Evolutionary conservation across 2,888 invertebrate genomes (phyloP), one percentile per base, ranked within the genome.

Genomic region (Schizotus pectinicornis): DNA sequence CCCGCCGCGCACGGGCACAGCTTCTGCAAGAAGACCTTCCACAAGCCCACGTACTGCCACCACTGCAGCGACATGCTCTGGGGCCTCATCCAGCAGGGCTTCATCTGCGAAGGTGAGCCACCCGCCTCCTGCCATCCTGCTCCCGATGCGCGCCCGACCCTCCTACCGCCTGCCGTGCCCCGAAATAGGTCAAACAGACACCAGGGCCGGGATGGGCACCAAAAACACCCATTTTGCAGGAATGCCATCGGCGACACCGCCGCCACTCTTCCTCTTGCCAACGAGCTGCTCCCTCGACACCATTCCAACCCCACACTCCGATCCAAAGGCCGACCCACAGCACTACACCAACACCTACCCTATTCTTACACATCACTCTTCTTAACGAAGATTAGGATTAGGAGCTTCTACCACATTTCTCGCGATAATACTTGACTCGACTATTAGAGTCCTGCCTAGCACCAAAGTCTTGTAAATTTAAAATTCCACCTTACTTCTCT

Each of bases 11-110:
- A 91, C 85, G 95, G 95, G 80, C 99, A 99, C 88, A 95, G 92
- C 88, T 99, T 99, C 90, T 91, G 91, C 84, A 98, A 98, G 91
- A 98, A 98, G 87, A 98, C 97, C 84, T 99, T 98, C 88, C 98
- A 98, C 87, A 98, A 98, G 88, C 98, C 98, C 82, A 96, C 97
- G 78, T 98, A 98, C 87, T 99, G 99, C 87, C 98, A 99, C 86
- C 97, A 98, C 86, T 99, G 99, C 88, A 95, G 97, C 82, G 99
- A 99, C 84, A 92, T 98, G 89, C 90, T 99, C 80, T 99, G 99
- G 99, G 98, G 98, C 82, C 90, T 98, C 85, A 95, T 98, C 82
- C 96, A 97, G 83, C 98, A 98, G 86, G 99, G 98, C 84, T 97
- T 94, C 87, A 94, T 95, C 82, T 99, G 99, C 88, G 98, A 98